phyloP scores from a whole-genome alignment of 2,888 invertebrate genomes.

The Apantesis nais region DNA sequence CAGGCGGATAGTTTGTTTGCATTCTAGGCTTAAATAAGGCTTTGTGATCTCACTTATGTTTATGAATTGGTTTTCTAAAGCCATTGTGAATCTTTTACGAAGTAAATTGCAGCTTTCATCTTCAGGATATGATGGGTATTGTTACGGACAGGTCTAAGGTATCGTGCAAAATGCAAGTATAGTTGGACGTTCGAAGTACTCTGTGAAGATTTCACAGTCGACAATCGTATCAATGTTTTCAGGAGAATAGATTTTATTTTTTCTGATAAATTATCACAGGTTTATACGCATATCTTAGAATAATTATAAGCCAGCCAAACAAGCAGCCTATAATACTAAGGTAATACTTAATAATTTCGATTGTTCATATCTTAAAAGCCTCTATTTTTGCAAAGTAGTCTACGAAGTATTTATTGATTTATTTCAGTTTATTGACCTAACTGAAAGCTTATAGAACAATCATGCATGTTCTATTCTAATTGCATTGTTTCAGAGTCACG shows the following conservation, averaged over 20 bases:
- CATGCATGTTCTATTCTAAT: conserved; percentile 31
- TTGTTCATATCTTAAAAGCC: conserved; percentile 9
- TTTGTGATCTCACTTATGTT: conserved; percentile 3
- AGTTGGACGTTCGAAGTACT: conserved; percentile 29
- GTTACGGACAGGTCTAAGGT: neutral
- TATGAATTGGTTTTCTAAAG: neutral
- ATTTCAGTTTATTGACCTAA: conserved; percentile 16
- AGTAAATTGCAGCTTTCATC: neutral
- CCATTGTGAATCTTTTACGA: neutral
- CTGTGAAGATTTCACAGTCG: conserved; percentile 40
- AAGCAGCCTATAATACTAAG: neutral
- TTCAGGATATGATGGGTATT: conserved; percentile 23
- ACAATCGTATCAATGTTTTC: conserved; percentile 41
- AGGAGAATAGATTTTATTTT: neutral
- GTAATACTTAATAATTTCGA: neutral
- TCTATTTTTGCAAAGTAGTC: neutral
- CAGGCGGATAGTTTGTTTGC: conserved; percentile 53
- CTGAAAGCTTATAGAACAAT: conserved; percentile 25
- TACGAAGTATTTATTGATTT: conserved; percentile 11
- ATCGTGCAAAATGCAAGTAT: conserved; percentile 49
- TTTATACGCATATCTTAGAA: neutral
- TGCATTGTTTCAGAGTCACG: conserved; percentile 42
- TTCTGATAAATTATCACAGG: neutral
- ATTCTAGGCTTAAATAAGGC: conserved; percentile 31
- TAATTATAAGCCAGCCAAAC: neutral